Evolutionary conservation across 2,113 vertebrate species (phyloP), one percentile per base, ranked within the genome.

Genomic region (Leucopsar rothschildi): DNA sequence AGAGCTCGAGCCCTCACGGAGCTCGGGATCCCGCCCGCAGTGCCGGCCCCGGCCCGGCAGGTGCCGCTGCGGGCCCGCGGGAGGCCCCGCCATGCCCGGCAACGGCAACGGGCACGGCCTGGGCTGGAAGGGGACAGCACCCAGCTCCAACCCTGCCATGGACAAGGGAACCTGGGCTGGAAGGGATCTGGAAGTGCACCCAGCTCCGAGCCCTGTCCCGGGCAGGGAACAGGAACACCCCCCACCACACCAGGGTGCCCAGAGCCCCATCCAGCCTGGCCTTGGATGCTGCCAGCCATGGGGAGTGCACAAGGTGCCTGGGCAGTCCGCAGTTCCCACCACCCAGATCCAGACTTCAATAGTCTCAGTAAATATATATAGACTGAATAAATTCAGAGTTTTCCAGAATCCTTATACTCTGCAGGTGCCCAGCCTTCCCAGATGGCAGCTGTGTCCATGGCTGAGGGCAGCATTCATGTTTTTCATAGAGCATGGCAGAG

Each of bases 401-500:
- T 27, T 90, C 25, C 33, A 22, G n/a, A 39, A 69, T 19, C 23
- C 13, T 66, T 60, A 53, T 9, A 31, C 14, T 14, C 15, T 13
- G 45, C 33, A 65, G 47, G 39, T 5, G 8, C 23, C 47, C 11
- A 29, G 49, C 28, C 16, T 11, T 31, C 45, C 49, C 55, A 31
- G 45, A 20, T 2, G 50, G 40, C 59, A 15, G 37, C 20, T 21
- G 39, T 19, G 56, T 27, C 60, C 42, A 5, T 1, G 4, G 0
- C 23, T 5, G n/a, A 28, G 17, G 15, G 20, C 39, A 49, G 45
- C 24, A 0, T 7, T 63, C 33, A 0, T 0, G 1, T 31, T 70
- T 82, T 33, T 20, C 27, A 11, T 0, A 1, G 8, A 27, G n/a
- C 1, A 1, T 0, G 1, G 45, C 53, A 28, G 8, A 2, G 15